Evolutionary conservation across 1,140 invertebrate species (phyloP), one percentile per base, ranked within the genome.

Genomic region (Caligus rogercresseyi): DNA sequence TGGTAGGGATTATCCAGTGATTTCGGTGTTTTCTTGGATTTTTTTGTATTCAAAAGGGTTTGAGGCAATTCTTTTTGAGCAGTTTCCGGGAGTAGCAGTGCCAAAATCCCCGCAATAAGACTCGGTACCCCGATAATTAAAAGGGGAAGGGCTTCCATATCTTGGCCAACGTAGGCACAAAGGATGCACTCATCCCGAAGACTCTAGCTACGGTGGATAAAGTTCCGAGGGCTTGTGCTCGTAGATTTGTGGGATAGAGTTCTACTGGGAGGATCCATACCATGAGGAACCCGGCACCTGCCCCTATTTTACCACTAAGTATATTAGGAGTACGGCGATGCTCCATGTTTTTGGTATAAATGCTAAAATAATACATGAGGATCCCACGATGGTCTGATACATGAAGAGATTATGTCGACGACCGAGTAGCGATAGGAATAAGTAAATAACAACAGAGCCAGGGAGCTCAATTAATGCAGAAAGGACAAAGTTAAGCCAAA

Each of bases 401-500:
- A 60, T 60, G 25, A 60, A 18, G 2, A 43, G 21, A 4, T 26
- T 25, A 16, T 13, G 21, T 26, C 57, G 23, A 2, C 57, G 23
- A 14, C 57, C 57, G 43, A 60, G 15, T 26, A 18, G 1, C 16
- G 18, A 18, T 25, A 60, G 24, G 18, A n/a, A 16, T 11, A 60
- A 60, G 57, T n/a, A 43, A 18, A 60, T 31, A n/a, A 26, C 18
- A n/a, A 60, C 18, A 14, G 57, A 43, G 15, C 21, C 24, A 3
- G 57, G 57, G 7, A 31, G 15, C 23, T 60, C 57, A 43, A 60
- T 31, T n/a, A 60, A 15, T 15, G 23, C 15, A 16, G 18, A 25
- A n/a, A 60, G 23, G 18, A 25, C 57, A 60, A 60, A 60, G 20
- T 60, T 60, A n/a, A 60, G 20, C 24, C 21, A 16, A 3, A 60